These are phyloP conservation scores for Agriopis marginaria DNA, from an alignment of 2,888 invertebrate species.

Conservation along the genomic window DNA sequence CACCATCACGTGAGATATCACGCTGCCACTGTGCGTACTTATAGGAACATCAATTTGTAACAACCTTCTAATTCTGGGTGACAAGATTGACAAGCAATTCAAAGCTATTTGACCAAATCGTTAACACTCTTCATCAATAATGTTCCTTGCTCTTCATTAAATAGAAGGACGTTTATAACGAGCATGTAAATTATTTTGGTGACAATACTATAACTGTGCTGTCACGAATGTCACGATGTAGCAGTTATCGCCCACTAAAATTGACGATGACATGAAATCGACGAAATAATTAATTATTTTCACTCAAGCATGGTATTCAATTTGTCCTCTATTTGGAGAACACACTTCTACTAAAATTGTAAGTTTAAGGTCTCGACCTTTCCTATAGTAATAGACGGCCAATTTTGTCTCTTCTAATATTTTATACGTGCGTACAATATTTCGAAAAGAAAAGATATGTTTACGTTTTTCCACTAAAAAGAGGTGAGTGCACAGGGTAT, in stretches of 20 bases:
- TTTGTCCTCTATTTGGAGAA: too few relatives aligned
- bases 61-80: constrained; percentile 28
- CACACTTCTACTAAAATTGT: too few relatives aligned
- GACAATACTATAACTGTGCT: constrained; percentile 20
- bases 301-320: too few relatives aligned
- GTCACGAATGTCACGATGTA: constrained; percentile 13
- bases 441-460: too few relatives aligned
- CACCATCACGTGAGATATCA: constrained; percentile 44
- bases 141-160: constrained; percentile 14
- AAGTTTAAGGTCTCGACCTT: too few relatives aligned
- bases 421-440: too few relatives aligned
- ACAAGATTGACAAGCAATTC: constrained; percentile 33
- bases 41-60: constrained; percentile 30
- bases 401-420: too few relatives aligned
- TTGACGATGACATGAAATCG: constrained; percentile 4
- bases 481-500: too few relatives aligned
- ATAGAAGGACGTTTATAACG: constrained; percentile 24
- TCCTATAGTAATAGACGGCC: too few relatives aligned
- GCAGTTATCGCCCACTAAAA: constrained; percentile 9
- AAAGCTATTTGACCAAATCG: constrained; percentile 35
- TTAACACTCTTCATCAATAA: constrained; percentile 32
- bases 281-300: background rate
- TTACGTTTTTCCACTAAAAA: too few relatives aligned
- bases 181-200: constrained; percentile 20
- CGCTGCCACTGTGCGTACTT: constrained; percentile 19